Evolutionary conservation across 1,140 invertebrate species (phyloP).

Genomic region (Bombus waltoni): DNA sequence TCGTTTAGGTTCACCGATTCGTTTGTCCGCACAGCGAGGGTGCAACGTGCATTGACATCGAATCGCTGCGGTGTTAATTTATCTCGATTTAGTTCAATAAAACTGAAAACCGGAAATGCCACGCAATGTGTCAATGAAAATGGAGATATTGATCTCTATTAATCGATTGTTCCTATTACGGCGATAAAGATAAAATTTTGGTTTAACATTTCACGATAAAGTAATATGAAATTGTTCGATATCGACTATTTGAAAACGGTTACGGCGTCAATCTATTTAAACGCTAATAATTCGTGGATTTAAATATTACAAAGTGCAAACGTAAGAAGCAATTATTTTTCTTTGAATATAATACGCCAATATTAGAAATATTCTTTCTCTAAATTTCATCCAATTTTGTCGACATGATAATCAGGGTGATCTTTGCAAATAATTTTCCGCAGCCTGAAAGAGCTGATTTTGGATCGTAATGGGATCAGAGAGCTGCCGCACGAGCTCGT

Average conservation of each 20-base stretch:
- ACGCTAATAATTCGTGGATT: too few relatives aligned
- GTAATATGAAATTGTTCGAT: too few relatives aligned
- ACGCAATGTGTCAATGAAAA: not conserved
- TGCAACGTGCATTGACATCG: conserved; percentile 46
- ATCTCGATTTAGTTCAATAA: conserved; percentile 1
- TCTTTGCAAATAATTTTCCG: not conserved
- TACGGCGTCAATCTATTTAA: too few relatives aligned
- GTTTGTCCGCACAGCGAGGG: conserved; percentile 61
- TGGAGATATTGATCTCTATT: not conserved
- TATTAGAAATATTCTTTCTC: not conserved
- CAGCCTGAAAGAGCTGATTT: conserved; percentile 87
- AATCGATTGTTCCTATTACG: not conserved
- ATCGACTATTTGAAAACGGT: too few relatives aligned
- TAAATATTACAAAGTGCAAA: too few relatives aligned
- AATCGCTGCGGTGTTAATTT: conserved; percentile 29
- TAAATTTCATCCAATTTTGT: not conserved
- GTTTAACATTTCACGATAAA: too few relatives aligned
- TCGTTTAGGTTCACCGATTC: conserved; percentile 73
- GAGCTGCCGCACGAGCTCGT: conserved; percentile 85
- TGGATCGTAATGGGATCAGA: conserved; percentile 87
- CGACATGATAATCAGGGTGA: not conserved
- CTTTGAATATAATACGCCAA: too few relatives aligned
- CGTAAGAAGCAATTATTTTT: too few relatives aligned
- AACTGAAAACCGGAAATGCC: not conserved
- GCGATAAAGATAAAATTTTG: too few relatives aligned